Evolutionary conservation across 2,797 vertebrate genomes (phyloP).

Genomic region (Myotis vivesi): DNA sequence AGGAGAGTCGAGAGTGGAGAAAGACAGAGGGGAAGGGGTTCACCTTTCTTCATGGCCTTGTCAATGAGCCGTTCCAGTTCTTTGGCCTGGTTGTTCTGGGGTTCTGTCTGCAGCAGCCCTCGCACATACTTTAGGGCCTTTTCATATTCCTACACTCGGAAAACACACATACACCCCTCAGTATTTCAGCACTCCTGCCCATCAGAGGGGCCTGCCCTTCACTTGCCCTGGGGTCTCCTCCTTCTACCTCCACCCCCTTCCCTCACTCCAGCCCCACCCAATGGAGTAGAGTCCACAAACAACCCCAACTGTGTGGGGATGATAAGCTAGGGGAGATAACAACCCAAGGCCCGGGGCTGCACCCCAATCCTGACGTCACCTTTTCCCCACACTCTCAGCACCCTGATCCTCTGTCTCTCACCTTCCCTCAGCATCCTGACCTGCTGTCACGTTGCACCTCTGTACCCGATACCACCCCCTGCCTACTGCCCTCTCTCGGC

Average conservation of each 20-base stretch:
- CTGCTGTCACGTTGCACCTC: background rate
- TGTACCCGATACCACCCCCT: background rate
- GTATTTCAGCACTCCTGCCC: background rate
- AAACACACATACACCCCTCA: background rate
- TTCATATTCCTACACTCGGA: slow-evolving; percentile 89
- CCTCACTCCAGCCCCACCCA: slow-evolving; percentile 21
- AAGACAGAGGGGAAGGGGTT: background rate
- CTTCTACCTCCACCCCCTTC: background rate
- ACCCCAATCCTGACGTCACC: slow-evolving; percentile 58
- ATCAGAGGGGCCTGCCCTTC: background rate
- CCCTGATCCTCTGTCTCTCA: background rate
- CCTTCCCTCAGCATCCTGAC: background rate
- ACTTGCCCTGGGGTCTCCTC: background rate
- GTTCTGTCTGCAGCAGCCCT: slow-evolving; percentile 90
- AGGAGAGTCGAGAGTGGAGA: too few species aligned
- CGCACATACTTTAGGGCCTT: slow-evolving; percentile 91
- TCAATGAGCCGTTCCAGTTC: slow-evolving; percentile 93
- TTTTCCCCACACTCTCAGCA: slow-evolving; percentile 39
- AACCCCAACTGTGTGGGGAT: slow-evolving; percentile 45
- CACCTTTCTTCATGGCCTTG: slow-evolving; percentile 93
- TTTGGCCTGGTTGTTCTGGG: slow-evolving; percentile 91
- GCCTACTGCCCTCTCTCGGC: background rate
- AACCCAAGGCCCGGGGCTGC: slow-evolving; percentile 26
- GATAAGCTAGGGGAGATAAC: slow-evolving; percentile 76
- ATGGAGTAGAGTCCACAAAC: slow-evolving; percentile 74